A percentile compares a stretch with the other conserved stretches of the same genome.
These are phyloP conservation scores for Polyergus mexicanus DNA, from an alignment of 1,140 invertebrate genomes.

Conservation along the genomic window DNA sequence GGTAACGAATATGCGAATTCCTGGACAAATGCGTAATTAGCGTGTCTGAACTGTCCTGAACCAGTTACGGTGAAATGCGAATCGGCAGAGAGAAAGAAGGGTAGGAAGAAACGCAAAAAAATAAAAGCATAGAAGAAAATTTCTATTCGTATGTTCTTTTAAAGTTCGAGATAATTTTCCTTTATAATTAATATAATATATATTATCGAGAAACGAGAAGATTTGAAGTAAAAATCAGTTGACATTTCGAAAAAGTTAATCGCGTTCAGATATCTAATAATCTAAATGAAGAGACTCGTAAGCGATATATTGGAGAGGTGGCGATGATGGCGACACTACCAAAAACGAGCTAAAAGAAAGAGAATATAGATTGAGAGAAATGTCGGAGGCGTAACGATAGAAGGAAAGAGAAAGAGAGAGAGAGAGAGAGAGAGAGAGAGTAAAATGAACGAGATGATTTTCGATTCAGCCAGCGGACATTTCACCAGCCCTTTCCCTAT, in stretches of 20 bases:
- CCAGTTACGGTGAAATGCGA: constrained; percentile 6
- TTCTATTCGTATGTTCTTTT: background rate
- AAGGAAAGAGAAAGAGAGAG: constrained; percentile 20
- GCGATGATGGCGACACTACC: background rate
- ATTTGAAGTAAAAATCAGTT: background rate
- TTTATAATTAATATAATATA: no score
- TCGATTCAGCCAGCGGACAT: constrained; percentile 68
- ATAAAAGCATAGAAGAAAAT: constrained; percentile 16
- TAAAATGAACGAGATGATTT: constrained; percentile 79
- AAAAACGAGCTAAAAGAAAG: no score
- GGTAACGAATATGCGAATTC: constrained; percentile 80
- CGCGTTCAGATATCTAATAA: background rate
- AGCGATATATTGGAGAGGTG: background rate
- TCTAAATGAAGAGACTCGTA: background rate
- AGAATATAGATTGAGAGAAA: constrained; percentile 4
- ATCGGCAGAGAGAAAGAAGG: background rate
- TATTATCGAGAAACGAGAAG: no score
- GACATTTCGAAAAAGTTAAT: background rate
- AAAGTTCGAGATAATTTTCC: background rate
- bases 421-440: constrained; percentile 25
- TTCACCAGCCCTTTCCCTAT: constrained; percentile 18
- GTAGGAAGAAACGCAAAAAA: background rate
- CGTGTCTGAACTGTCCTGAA: constrained; percentile 62
- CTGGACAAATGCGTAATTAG: constrained; percentile 82
- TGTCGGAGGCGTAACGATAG: background rate